Base-by-base conservation (phyloP, 2,113 vertebrate genomes). In the Pycnonotus jocosus region DNA sequence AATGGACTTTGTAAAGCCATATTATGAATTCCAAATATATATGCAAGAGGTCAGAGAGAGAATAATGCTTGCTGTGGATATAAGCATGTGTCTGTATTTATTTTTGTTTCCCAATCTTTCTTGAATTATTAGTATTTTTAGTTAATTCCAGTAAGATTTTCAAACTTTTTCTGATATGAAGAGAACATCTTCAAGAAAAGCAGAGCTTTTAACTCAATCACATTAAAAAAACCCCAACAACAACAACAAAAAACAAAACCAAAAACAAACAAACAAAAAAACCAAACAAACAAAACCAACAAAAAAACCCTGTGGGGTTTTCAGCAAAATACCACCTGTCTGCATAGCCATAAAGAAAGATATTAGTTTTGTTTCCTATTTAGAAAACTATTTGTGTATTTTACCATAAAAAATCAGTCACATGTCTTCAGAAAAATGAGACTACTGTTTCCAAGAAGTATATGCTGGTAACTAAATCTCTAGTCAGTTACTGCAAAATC, bases 251-350 rank as follows among this genome's bases (percentile, higher is more conserved):
- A n/a, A n/a, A n/a, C n/a, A n/a, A n/a, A n/a, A n/a, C n/a, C n/a
- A n/a, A 15, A 48, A 48, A 47, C 5, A 47, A 47, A 47, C 9
- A 48, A 23, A 48, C 50, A 31, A 16, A 3, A 14, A 42, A 58
- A n/a, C n/a, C n/a, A 48, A 48, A 47, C 5, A 47, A 47, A 47
- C 9, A 48, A 23, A 48, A n/a, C n/a, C n/a, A n/a, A n/a, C n/a
- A n/a, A 38, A 38, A 60, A 44, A 44, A 3, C 12, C n/a, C n/a
- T 35, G 4, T 12, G 14, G 2, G 0, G 0, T 4, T 92, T 81
- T 60, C 3, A 2, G 17, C 10, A 93, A 84, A 87, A 65, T 48
- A 21, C 7, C 37, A 78, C 6, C 11, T 69, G 37, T 42, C 33
- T 69, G 5, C 14, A 47, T 8, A 58, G 4, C 3, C 8, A 15